Base-by-base conservation (phyloP, 2,888 invertebrate genomes). In the Noctua fimbriata region DNA sequence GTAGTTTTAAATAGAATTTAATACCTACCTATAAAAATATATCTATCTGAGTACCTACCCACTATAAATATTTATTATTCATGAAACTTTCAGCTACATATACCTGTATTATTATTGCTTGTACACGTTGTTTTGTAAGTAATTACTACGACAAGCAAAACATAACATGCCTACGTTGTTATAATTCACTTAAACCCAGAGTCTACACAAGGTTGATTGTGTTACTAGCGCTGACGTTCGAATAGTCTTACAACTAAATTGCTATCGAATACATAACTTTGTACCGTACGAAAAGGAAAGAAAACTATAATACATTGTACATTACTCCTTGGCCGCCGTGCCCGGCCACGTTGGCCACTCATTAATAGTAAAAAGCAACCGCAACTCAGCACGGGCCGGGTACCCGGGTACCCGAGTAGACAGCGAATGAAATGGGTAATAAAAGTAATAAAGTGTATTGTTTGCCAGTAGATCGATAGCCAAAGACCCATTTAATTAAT, bases 371-470 rank as follows among this genome's bases (percentile, higher is more conserved):
- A 91, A 91, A 93, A 92, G 91, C 92, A 89, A 89, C 91, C 92
- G 86, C 92, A 89, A 83, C 90, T 86, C 83, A 76, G 82, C 90
- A 86, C 85, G 78, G 87, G 81, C 60, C 28, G 28, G 84, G 90
- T 87, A 41, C 41, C 41, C 41, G 41, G 41, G 41, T 41, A 92
- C 82, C 58, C 16, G 28, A 83, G 90, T 87, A 92, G 93, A 94
- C 93, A 93, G 89, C 92, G 91, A 94, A 93, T 92, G 93, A 93
- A 95, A 94, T 92, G 91, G 93, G 92, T 93, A 95, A 95, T 95
- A 95, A 95, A 95, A 94, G 93, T 94, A 95, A 95, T 95, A 95
- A 94, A 95, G 93, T 93, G 94, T 95, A 95, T 95, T 96, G 95
- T 96, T 95, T 95, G 94, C 92, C 89, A 83, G 91, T 90, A 94